phyloP scores from a whole-genome alignment of 64 coral and sea anemone species.

The Montipora foliosa region DNA sequence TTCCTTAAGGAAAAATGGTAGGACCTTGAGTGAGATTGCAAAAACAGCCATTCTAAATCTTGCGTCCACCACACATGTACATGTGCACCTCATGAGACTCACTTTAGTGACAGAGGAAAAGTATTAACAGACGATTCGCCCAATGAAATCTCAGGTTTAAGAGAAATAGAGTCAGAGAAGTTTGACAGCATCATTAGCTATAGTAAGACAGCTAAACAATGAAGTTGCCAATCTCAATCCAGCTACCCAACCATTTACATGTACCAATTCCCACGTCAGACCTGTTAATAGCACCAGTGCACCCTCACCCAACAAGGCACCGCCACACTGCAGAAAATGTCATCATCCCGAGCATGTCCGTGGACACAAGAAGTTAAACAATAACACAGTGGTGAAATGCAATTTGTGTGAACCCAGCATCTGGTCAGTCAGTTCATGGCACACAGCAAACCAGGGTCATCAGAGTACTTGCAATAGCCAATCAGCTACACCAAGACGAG shows the following conservation, averaged over 20 bases:
- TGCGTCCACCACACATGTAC: not conserved
- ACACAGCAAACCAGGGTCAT: not conserved
- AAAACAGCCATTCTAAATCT: slow-evolving; percentile 68
- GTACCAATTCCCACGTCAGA: not conserved
- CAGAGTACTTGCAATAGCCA: not conserved
- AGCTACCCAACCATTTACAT: slow-evolving; percentile 6
- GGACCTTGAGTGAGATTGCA: slow-evolving; percentile 56
- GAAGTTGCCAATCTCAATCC: slow-evolving; percentile 37
- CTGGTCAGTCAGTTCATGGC: slow-evolving; percentile 20
- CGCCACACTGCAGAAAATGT: slow-evolving; percentile 63
- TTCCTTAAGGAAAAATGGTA: slow-evolving; percentile 56
- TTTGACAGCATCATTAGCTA: not conserved
- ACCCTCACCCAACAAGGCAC: not conserved
- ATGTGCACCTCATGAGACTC: not conserved
- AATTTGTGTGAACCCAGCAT: not conserved
- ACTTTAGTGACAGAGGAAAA: not conserved
- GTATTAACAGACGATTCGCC: not conserved
- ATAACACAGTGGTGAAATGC: slow-evolving; percentile 12
- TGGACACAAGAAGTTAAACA: slow-evolving; percentile 32
- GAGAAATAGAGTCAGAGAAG: slow-evolving; percentile 35
- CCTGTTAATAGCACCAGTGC: not conserved
- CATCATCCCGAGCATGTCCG: not conserved
- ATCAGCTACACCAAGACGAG: not conserved
- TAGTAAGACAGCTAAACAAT: slow-evolving; percentile 12
- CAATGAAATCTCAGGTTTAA: not conserved